These are phyloP conservation scores for Epinotia demarniana DNA, from an alignment of 2,888 invertebrate species.

Conservation along the genomic window DNA sequence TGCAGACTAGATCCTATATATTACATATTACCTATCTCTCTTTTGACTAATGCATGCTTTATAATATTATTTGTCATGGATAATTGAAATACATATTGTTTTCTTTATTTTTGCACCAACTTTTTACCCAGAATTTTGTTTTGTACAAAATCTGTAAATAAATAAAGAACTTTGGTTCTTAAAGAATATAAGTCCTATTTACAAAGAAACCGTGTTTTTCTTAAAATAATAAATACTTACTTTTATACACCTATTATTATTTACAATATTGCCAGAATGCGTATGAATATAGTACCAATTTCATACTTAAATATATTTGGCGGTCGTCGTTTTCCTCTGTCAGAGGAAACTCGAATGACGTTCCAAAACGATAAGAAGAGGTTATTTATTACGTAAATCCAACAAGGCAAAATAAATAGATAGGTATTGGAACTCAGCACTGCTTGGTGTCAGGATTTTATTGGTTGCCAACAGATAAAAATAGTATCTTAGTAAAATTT, in stretches of 20 bases:
- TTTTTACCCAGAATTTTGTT: not conserved
- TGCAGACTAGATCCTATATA: constrained; percentile 36
- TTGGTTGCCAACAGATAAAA: not conserved
- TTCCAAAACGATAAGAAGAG: not conserved
- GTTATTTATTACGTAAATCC: not conserved
- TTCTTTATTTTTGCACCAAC: not conserved
- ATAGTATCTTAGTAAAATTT: not conserved
- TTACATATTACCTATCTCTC: constrained; percentile 9
- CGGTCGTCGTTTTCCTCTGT: not conserved
- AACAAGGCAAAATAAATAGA: not conserved
- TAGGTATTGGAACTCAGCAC: not conserved
- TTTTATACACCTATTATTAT: not conserved
- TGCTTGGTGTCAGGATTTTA: not conserved
- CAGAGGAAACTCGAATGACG: not conserved
- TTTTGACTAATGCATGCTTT: not conserved
- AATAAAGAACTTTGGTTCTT: constrained; percentile 15
- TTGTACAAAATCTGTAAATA: not conserved
- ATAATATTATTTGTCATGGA: constrained; percentile 18
- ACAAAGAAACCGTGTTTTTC: not conserved
- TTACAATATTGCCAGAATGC: not conserved
- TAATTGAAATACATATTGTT: not conserved
- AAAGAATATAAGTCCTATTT: not conserved
- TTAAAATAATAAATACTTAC: not conserved
- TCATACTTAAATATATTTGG: not conserved
- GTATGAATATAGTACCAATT: not conserved